Conservation (phyloP, 1,140 invertebrate species). For the Caenorhabditis elegans region DNA sequence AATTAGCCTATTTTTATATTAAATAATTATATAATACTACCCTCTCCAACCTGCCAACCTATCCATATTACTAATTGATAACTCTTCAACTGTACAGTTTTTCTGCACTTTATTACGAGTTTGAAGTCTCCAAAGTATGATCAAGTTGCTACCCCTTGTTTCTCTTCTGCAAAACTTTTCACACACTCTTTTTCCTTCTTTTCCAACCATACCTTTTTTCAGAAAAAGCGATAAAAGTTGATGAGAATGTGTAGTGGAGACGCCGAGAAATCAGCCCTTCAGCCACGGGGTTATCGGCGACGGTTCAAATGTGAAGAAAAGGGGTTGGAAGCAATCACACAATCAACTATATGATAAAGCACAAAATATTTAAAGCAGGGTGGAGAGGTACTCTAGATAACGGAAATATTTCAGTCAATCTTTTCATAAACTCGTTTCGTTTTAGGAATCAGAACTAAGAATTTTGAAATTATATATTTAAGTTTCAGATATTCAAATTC, state of each 20-base stretch:
- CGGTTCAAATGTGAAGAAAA: slow-evolving; percentile 23
- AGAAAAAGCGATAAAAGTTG: background rate
- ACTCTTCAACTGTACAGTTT: too few relatives aligned
- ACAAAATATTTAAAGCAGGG: background rate
- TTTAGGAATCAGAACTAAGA: too few relatives aligned
- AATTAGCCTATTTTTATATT: too few relatives aligned
- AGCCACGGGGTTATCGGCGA: background rate
- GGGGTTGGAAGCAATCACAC: background rate
- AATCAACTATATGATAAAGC: slow-evolving; percentile 21
- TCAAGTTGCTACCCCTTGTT: background rate
- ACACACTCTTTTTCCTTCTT: too few relatives aligned
- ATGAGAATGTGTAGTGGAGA: too few relatives aligned
- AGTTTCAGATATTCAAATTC: too few relatives aligned
- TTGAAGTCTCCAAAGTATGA: background rate
- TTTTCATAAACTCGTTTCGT: background rate
- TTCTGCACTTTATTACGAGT: too few relatives aligned
- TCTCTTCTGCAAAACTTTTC: background rate
- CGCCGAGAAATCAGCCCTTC: background rate
- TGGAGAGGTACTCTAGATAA: background rate
- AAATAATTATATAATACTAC: too few relatives aligned
- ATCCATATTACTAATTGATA: too few relatives aligned
- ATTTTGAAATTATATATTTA: too few relatives aligned
- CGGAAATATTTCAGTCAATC: background rate
- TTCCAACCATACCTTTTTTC: too few relatives aligned
- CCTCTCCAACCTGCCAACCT: too few relatives aligned